Evolutionary conservation across 2,797 vertebrate species (phyloP).

Genomic region (Chaetophractus vellerosus): DNA sequence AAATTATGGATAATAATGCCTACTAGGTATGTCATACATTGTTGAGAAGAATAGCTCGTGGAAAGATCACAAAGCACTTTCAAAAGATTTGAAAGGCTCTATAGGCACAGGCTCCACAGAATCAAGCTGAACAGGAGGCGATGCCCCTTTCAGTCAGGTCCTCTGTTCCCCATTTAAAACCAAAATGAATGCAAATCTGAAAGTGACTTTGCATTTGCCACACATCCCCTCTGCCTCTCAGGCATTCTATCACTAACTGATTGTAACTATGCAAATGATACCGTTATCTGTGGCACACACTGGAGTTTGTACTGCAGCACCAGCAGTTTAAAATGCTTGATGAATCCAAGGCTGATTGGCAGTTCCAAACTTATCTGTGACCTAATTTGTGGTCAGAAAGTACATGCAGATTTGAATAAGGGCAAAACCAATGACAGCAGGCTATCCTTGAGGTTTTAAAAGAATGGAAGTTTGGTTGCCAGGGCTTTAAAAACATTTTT

Average conservation of each 20-base stretch:
- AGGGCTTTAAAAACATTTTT: background rate
- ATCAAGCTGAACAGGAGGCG: slow-evolving; percentile 44
- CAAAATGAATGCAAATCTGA: slow-evolving; percentile 79
- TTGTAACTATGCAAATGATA: slow-evolving; percentile 86
- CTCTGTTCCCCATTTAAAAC: slow-evolving; percentile 71
- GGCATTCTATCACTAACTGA: slow-evolving; percentile 82
- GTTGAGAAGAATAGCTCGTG: slow-evolving; percentile 79
- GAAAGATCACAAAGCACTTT: slow-evolving; percentile 83
- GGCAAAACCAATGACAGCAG: slow-evolving; percentile 63
- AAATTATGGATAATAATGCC: slow-evolving; percentile 87
- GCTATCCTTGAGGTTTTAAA: slow-evolving; percentile 68
- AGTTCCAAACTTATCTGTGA: slow-evolving; percentile 79
- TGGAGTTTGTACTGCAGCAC: slow-evolving; percentile 65
- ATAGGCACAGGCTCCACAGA: slow-evolving; percentile 14
- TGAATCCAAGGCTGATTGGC: slow-evolving; percentile 81
- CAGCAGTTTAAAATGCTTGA: slow-evolving; percentile 76
- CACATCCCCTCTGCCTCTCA: slow-evolving; percentile 43
- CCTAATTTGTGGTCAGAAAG: slow-evolving; percentile 80
- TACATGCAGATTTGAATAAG: slow-evolving; percentile 73
- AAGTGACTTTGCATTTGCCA: slow-evolving; percentile 85
- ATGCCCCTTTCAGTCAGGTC: slow-evolving; percentile 54
- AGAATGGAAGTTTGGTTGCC: slow-evolving; percentile 58
- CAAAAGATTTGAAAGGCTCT: slow-evolving; percentile 64
- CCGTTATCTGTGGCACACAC: slow-evolving; percentile 76
- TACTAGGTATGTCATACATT: slow-evolving; percentile 82